Percentiles rank a stretch among this genome's conserved stretches.
Conservation (phyloP, 1,140 invertebrate genomes). For the Hypothenemus hampei region DNA sequence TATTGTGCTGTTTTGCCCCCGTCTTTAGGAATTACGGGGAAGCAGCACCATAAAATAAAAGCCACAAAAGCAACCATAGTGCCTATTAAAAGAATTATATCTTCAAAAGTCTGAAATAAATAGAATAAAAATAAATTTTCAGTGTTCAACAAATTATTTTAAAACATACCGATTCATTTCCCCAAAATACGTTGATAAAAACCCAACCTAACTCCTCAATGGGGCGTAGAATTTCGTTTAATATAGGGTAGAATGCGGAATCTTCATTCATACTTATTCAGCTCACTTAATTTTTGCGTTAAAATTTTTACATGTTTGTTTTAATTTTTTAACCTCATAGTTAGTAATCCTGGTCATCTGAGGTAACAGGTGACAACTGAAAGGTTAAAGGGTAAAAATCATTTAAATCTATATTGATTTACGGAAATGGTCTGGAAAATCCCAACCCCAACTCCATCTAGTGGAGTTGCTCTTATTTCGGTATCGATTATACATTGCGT, state of each 20-base stretch:
- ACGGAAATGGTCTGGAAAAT: background rate
- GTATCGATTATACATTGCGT: no score
- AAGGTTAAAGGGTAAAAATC: conserved; percentile 1
- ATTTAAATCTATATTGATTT: conserved; percentile 5
- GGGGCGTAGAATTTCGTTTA: conserved; percentile 11
- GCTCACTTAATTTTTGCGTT: background rate
- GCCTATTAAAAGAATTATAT: conserved; percentile 58
- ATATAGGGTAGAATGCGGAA: conserved; percentile 3
- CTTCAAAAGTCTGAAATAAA: conserved; percentile 53
- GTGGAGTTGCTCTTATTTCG: background rate
- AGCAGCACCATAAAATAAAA: conserved; percentile 60
- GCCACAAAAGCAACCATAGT: conserved; percentile 59
- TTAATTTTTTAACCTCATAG: conserved; percentile 14
- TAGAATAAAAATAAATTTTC: background rate
- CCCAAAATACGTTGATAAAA: conserved; percentile 18
- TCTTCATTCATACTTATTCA: conserved; percentile 12
- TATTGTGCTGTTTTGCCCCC: conserved; percentile 2
- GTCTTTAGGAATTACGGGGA: conserved; percentile 57
- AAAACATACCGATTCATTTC: conserved; percentile 15
- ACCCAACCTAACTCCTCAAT: conserved; percentile 18
- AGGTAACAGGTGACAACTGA: conserved; percentile 16
- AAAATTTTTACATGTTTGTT: background rate
- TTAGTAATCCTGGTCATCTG: conserved; percentile 4
- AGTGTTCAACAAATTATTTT: conserved; percentile 1
- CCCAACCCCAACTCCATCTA: background rate